Evolutionary conservation across 2,888 invertebrate genomes (phyloP), one percentile per base, ranked within the genome.

Genomic region (Melieria omissa): DNA sequence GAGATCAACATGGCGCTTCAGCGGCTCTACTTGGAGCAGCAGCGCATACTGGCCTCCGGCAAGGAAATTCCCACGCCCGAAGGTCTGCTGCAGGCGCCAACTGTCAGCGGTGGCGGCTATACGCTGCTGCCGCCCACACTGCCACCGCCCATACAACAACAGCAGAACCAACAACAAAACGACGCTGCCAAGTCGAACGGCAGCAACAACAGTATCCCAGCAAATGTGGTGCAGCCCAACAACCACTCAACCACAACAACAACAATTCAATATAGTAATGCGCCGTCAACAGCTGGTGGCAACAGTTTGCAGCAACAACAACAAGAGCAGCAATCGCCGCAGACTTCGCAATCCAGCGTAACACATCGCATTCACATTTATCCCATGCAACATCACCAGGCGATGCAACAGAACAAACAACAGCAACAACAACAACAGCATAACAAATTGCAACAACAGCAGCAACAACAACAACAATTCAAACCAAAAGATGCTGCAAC

Each of bases 21-120:
- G 72, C 88, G 90, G 76, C 84, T 93, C 47, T 90, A 91, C 78
- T 89, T 90, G 70, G 92, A 93, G 75, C 93, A 93, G 80, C 90
- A 92, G 75, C 92, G 91, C 81, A 93, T 94, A 75, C 82, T 93
- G 75, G 90, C 92, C 0, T 90, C 91, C 10, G 93, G 93, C 8
- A 93, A 93, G 85, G 87, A 92, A 74, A 89, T 92, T 77, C 89
- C 91, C 7, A 90, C 90, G 7, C 86, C 85, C 1, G 85, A 86
- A 52, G 82, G 80, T 6, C 82, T 83, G 76, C 88, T 89, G 68
- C 88, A 87, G 5, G 84, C 87, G 41, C 86, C 85, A 7, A 82
- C 82, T 71, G 80, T 80, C 7, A 82, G 78, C 65, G 80, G 79
- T 54, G 80, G 79, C 63, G 82, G 84, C 41, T 80, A 83, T 3